These are phyloP conservation scores for Gambelia wislizenii DNA, from an alignment of 2,797 vertebrate species.

Conservation along the genomic window DNA sequence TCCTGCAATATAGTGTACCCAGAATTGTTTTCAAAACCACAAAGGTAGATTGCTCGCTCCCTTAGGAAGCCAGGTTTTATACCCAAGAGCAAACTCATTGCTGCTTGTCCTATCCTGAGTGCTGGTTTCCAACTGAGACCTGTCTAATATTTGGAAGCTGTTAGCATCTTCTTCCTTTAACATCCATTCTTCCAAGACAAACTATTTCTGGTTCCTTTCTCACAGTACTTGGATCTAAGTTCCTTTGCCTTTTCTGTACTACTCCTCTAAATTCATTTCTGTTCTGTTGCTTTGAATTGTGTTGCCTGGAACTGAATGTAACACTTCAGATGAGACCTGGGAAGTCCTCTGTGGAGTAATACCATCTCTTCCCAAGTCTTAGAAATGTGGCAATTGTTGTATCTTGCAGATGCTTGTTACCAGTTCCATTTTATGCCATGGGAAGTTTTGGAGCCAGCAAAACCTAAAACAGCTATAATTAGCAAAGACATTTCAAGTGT, in stretches of 20 bases:
- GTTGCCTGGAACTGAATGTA: background rate
- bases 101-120: background rate
- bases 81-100: background rate
- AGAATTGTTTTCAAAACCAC: background rate
- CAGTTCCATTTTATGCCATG: slow-evolving; percentile 67
- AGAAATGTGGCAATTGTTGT: background rate
- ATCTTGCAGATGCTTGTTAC: slow-evolving; percentile 70
- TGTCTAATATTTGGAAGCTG: background rate
- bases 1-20: no score
- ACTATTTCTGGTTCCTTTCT: background rate
- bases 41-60: background rate
- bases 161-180: background rate
- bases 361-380: background rate
- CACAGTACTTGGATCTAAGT: background rate
- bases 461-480: slow-evolving; percentile 71
- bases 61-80: background rate
- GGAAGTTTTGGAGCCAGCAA: slow-evolving; percentile 63
- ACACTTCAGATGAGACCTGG: background rate
- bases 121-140: background rate
- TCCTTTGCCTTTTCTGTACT: no score
- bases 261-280: background rate
- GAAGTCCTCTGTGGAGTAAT: background rate
- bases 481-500: slow-evolving; percentile 72
- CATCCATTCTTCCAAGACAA: background rate
- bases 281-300: background rate